These are phyloP conservation scores for Oxycera nigricornis DNA, from an alignment of 2,888 invertebrate species.

Conservation along the genomic window DNA sequence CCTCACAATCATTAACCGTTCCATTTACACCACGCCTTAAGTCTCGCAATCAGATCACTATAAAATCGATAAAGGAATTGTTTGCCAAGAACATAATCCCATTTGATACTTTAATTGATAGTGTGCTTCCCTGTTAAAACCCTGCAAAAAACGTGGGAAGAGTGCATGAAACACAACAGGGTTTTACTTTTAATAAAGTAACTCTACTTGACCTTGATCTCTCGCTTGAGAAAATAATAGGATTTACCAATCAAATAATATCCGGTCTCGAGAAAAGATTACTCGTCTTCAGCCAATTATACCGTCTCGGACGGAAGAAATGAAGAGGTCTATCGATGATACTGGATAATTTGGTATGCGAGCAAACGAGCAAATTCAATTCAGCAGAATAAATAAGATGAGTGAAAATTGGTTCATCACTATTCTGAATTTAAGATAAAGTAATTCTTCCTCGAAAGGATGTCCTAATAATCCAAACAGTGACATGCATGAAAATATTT, in stretches of 20 bases:
- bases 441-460: too few relatives aligned
- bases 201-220: neutral
- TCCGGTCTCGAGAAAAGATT: neutral
- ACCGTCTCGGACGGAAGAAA: neutral
- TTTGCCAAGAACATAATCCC: neutral
- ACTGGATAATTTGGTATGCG: neutral
- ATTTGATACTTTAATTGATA: constrained; percentile 10
- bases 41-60: neutral
- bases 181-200: neutral
- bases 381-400: neutral
- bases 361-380: neutral
- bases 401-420: neutral
- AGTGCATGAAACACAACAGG: neutral
- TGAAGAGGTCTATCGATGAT: neutral
- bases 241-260: neutral
- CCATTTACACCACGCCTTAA: too few relatives aligned
- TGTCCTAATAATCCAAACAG: too few relatives aligned
- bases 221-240: neutral
- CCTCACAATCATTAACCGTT: too few relatives aligned
- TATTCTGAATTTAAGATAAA: too few relatives aligned
- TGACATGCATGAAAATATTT: too few relatives aligned
- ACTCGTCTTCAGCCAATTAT: neutral
- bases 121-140: neutral
- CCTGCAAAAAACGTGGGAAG: neutral
- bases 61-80: neutral